These are phyloP conservation scores for Smithornis capensis DNA, from an alignment of 2,113 vertebrate genomes.

Conservation along the genomic window DNA sequence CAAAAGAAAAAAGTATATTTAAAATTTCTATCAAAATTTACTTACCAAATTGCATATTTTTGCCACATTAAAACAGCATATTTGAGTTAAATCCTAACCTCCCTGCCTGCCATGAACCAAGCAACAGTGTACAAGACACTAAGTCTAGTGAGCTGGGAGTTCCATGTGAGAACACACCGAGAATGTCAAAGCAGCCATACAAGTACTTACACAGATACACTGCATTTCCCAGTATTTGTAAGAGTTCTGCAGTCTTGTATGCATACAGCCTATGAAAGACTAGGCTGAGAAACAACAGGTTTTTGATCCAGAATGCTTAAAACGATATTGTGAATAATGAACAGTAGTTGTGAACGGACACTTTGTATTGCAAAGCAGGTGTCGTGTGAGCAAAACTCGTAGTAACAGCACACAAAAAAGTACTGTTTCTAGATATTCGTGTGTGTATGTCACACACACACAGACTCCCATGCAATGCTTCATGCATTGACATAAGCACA, in stretches of 20 bases:
- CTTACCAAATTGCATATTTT: neutral
- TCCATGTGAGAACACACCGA: neutral
- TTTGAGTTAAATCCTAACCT: neutral
- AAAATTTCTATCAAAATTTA: neutral
- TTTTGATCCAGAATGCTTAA: neutral
- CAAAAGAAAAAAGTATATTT: conserved; percentile 36
- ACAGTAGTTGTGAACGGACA: neutral
- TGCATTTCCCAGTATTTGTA: neutral
- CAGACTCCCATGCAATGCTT: neutral
- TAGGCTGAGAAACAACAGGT: neutral
- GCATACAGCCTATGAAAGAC: neutral
- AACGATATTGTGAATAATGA: neutral
- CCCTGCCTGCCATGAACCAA: neutral
- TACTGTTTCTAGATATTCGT: neutral
- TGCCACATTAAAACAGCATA: neutral
- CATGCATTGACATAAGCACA: neutral
- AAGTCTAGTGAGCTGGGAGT: neutral
- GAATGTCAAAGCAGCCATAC: neutral
- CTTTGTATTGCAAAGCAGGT: neutral
- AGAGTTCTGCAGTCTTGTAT: neutral
- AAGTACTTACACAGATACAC: neutral
- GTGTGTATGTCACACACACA: neutral
- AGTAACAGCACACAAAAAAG: neutral
- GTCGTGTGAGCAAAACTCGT: neutral
- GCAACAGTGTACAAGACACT: neutral